phyloP scores from a whole-genome alignment of 30 jellyfish, hydroid and myxozoan species.

The Cassiopea andromeda region DNA sequence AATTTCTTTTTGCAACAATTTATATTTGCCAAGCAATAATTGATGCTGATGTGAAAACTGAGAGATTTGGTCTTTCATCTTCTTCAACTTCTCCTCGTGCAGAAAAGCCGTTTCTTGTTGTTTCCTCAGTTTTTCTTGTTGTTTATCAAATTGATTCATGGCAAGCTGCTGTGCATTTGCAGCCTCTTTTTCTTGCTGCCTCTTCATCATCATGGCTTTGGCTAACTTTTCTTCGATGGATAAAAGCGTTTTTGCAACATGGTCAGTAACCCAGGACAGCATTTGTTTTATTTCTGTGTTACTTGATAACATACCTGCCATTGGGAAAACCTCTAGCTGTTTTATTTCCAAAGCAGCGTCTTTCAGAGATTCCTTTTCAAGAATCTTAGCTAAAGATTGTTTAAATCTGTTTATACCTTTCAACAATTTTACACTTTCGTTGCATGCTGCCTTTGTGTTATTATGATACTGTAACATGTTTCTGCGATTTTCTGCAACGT shows the following conservation, averaged over 20 bases:
- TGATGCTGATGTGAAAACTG: slow-evolving; percentile 17
- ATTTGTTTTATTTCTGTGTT: slow-evolving; percentile 69
- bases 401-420: slow-evolving; percentile 76
- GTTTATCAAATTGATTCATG: slow-evolving; percentile 46
- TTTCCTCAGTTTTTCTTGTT: slow-evolving; percentile 64
- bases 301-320: slow-evolving; percentile 49
- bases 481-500: slow-evolving; percentile 69
- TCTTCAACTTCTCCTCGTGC: slow-evolving; percentile 49
- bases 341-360: slow-evolving; percentile 80
- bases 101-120: slow-evolving; percentile 47
- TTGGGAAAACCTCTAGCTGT: slow-evolving; percentile 60
- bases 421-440: slow-evolving; percentile 71
- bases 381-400: slow-evolving; percentile 68
- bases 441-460: slow-evolving; percentile 45
- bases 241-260: slow-evolving; percentile 71
- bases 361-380: slow-evolving; percentile 64
- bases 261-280: slow-evolving; percentile 59
- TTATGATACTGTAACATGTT: slow-evolving; percentile 52
- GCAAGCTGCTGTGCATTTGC: slow-evolving; percentile 64
- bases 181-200: slow-evolving; percentile 64
- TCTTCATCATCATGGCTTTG: slow-evolving; percentile 72
- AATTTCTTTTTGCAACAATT: slow-evolving; percentile 53
- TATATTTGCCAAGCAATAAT: slow-evolving; percentile 20
- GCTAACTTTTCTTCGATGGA: slow-evolving; percentile 60
- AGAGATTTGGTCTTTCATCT: slow-evolving; percentile 26